Conservation (phyloP, 1,140 invertebrate genomes). For the Latrodectus geometricus region DNA sequence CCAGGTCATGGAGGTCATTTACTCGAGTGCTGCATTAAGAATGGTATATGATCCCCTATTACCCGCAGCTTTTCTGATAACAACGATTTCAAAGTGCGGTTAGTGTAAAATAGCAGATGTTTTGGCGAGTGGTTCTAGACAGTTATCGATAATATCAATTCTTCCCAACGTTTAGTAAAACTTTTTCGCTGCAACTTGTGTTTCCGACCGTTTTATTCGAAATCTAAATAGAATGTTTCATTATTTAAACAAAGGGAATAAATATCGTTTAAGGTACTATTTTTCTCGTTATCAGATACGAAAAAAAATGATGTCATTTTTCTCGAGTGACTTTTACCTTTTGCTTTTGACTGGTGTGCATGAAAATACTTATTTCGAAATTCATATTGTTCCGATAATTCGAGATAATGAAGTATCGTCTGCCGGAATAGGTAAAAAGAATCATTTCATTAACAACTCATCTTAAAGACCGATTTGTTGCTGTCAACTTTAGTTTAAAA, state of each 20-base stretch:
- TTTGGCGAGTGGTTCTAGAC: background rate
- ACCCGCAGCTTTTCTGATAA: background rate
- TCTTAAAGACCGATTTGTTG: too few relatives aligned
- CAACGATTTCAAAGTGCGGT: background rate
- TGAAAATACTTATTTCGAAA: too few relatives aligned
- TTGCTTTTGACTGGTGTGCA: background rate
- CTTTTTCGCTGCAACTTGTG: background rate
- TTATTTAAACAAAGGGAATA: background rate
- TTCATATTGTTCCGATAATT: too few relatives aligned
- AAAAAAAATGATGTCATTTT: background rate
- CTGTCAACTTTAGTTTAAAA: too few relatives aligned
- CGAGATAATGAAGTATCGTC: too few relatives aligned
- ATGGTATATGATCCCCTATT: background rate
- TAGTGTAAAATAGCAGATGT: background rate
- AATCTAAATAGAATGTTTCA: background rate
- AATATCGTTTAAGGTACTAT: background rate
- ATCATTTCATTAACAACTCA: too few relatives aligned
- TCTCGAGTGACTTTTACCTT: background rate
- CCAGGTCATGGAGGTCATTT: background rate
- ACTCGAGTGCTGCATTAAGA: background rate
- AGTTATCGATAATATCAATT: background rate
- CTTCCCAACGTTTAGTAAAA: background rate
- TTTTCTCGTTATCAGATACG: background rate
- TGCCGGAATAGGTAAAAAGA: too few relatives aligned
- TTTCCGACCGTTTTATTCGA: background rate